Conservation (phyloP, 2,888 invertebrate species). For the Agapostemon virescens region DNA sequence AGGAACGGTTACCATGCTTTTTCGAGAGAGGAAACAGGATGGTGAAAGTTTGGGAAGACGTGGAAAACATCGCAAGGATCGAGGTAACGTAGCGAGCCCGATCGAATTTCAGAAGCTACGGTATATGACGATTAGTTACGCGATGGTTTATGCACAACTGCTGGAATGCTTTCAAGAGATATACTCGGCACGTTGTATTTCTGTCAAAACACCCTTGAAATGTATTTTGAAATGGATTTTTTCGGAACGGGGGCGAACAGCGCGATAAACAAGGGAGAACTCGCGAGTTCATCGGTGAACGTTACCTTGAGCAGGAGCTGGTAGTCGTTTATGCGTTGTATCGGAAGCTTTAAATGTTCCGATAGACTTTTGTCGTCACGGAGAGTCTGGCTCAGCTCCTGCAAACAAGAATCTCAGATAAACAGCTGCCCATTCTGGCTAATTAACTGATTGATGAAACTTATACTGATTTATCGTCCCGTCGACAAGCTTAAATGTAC, state of each 20-base stretch:
- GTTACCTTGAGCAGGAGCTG: constrained; percentile 95
- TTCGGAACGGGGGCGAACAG: not conserved
- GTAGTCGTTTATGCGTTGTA: constrained; percentile 97
- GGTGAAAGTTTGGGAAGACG: not conserved
- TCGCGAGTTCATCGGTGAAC: not conserved
- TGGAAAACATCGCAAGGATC: too few species aligned
- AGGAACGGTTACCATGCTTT: not conserved
- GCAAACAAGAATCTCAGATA: constrained; percentile 70
- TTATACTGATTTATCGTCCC: not conserved
- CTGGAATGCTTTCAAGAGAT: constrained; percentile 64
- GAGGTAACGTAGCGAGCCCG: not conserved
- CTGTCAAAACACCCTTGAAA: constrained; percentile 61
- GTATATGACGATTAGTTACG: constrained; percentile 12
- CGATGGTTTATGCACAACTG: constrained; percentile 47
- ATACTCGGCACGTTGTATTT: constrained; percentile 57
- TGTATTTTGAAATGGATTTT: constrained; percentile 50
- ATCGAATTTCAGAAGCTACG: constrained; percentile 40
- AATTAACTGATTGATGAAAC: not conserved
- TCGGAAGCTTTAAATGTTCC: constrained; percentile 95
- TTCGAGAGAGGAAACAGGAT: not conserved
- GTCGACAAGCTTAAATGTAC: not conserved
- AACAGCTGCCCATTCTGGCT: not conserved
- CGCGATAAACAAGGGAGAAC: not conserved
- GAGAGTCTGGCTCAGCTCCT: constrained; percentile 92
- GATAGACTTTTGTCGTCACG: constrained; percentile 93